Percentiles rank a stretch among this genome's conserved stretches.
Conservation (phyloP, 2,797 vertebrate genomes). For the Spizella passerina region DNA sequence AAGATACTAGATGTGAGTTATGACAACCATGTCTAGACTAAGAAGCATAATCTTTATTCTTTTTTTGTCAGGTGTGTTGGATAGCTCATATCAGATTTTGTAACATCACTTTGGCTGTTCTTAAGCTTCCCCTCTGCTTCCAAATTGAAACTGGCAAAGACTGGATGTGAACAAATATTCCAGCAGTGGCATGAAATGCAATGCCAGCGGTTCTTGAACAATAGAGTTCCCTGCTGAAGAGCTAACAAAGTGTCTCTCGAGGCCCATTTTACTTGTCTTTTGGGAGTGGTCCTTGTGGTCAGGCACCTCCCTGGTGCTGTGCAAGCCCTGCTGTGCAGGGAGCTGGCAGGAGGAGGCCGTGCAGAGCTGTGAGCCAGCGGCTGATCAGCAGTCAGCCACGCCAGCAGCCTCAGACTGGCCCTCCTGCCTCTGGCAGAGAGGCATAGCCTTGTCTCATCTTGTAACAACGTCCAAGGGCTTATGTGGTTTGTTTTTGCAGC, state of each 20-base stretch:
- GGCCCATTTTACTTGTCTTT: neutral
- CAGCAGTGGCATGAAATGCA: neutral
- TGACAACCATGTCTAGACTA: neutral
- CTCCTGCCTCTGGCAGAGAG: neutral
- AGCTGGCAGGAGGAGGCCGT: neutral
- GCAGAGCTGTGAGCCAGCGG: neutral
- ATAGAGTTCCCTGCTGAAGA: neutral
- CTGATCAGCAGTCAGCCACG: neutral
- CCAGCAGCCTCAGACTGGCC: neutral
- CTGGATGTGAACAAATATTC: neutral
- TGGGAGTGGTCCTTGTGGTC: neutral
- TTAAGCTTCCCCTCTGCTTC: neutral
- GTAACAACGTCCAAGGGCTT: neutral
- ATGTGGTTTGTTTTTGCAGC: neutral
- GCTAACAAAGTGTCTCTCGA: neutral
- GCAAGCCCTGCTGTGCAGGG: neutral
- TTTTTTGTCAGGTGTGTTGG: neutral
- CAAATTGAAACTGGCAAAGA: neutral
- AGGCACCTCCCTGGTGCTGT: fast-evolving
- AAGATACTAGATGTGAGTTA: neutral
- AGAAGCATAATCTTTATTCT: neutral
- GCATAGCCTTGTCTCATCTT: neutral
- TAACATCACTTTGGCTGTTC: neutral
- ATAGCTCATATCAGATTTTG: neutral
- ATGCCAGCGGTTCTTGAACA: neutral